Percentiles rank a stretch among this genome's conserved stretches.
phyloP scores from a whole-genome alignment of 2,113 vertebrate species.

The Dicentrarchus labrax region DNA sequence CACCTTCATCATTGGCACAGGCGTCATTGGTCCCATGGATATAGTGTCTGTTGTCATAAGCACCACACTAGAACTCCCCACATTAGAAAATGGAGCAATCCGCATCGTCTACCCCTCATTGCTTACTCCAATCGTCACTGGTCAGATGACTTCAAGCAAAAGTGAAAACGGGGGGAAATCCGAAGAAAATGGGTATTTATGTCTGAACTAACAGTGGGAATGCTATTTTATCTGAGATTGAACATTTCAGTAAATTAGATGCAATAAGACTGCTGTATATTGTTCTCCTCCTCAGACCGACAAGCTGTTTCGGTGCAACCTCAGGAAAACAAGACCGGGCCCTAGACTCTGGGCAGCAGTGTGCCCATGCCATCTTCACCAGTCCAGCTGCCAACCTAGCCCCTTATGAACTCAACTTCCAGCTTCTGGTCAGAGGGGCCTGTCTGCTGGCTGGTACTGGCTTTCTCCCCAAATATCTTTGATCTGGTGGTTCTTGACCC shows the following conservation, averaged over 20 bases:
- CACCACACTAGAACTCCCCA: slow-evolving; percentile 91
- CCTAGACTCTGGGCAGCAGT: slow-evolving; percentile 63
- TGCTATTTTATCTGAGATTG: background rate
- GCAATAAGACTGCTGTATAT: background rate
- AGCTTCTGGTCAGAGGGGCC: slow-evolving; percentile 95
- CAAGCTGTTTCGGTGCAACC: slow-evolving; percentile 91
- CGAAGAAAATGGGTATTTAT: slow-evolving; percentile 87
- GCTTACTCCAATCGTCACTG: slow-evolving; percentile 85
- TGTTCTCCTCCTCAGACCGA: slow-evolving; percentile 83
- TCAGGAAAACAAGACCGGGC: slow-evolving; percentile 81
- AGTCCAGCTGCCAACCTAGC: slow-evolving; percentile 89
- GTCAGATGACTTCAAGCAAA: slow-evolving; percentile 79
- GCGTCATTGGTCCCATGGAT: slow-evolving; percentile 88
- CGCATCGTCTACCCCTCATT: slow-evolving; percentile 87
- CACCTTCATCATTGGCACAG: slow-evolving; percentile 90
- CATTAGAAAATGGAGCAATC: slow-evolving; percentile 91
- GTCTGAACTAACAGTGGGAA: background rate
- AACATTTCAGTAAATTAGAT: background rate
- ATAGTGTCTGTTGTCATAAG: slow-evolving; percentile 89
- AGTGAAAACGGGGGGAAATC: slow-evolving; percentile 89
- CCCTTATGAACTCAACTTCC: slow-evolving; percentile 93
- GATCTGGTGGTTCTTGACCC: slow-evolving; percentile 13
- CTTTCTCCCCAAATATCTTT: background rate
- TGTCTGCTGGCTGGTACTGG: slow-evolving; percentile 93
- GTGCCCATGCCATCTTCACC: slow-evolving; percentile 86